These are phyloP conservation scores for Oxyteleia sp. DNA, from an alignment of 2,888 invertebrate genomes.

Conservation along the genomic window DNA sequence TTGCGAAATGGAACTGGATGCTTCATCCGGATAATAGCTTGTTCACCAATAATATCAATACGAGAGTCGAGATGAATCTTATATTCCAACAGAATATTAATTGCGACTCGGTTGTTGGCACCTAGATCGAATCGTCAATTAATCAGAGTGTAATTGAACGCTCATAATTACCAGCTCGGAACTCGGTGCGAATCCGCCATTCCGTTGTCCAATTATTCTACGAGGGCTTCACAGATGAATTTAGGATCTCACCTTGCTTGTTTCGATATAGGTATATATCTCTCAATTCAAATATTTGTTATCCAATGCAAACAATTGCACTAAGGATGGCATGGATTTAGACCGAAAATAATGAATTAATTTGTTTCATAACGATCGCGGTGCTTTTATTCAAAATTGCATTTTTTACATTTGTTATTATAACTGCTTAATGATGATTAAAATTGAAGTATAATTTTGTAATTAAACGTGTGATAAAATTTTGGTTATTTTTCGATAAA, in stretches of 20 bases:
- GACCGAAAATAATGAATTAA: background rate
- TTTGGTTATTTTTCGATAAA: too few species aligned
- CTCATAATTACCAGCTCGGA: constrained; percentile 62
- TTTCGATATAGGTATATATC: constrained; percentile 32
- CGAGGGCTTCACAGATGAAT: constrained; percentile 53
- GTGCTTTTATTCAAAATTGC: too few species aligned
- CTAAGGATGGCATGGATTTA: background rate
- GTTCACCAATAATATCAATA: constrained; percentile 68
- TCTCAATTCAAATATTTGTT: constrained; percentile 33
- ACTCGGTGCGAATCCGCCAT: constrained; percentile 55
- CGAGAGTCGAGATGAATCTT: constrained; percentile 55
- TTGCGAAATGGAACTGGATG: constrained; percentile 40
- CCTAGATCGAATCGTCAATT: constrained; percentile 68
- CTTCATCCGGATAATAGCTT: constrained; percentile 66
- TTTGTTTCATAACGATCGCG: background rate
- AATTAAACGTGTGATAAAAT: too few species aligned
- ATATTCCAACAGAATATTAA: constrained; percentile 63
- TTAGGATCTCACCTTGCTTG: constrained; percentile 47
- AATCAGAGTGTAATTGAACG: constrained; percentile 71
- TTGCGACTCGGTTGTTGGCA: constrained; percentile 62
- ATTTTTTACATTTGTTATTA: constrained; percentile 34
- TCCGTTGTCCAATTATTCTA: constrained; percentile 70
- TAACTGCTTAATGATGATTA: too few species aligned
- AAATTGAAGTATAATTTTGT: too few species aligned
- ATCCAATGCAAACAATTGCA: constrained; percentile 4